Conservation (phyloP, 1,140 invertebrate species). For the Psilanteris sp. region DNA sequence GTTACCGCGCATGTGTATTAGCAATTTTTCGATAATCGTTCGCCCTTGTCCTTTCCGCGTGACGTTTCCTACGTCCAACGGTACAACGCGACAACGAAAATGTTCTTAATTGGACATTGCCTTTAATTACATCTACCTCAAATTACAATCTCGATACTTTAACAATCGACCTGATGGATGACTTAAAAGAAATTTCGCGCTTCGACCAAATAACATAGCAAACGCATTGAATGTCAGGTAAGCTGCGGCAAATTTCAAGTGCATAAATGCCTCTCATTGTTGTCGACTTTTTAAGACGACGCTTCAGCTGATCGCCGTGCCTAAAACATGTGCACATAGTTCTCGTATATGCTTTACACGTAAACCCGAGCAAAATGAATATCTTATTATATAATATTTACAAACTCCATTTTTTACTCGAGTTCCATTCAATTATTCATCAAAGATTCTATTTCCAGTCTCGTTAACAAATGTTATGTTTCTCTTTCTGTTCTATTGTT, state of each 20-base stretch:
- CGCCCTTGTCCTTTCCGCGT: conserved; percentile 39
- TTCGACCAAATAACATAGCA: neutral
- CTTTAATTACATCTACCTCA: conserved; percentile 18
- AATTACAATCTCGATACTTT: neutral
- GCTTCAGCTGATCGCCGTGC: too few relatives aligned
- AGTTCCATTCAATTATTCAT: too few relatives aligned
- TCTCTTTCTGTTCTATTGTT: too few relatives aligned
- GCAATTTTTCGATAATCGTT: conserved; percentile 29
- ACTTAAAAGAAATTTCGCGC: neutral
- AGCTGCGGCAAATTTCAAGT: neutral
- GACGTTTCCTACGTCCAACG: conserved; percentile 23
- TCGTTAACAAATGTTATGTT: too few relatives aligned
- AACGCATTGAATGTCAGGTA: conserved; percentile 34
- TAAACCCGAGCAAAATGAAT: too few relatives aligned
- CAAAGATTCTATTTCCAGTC: too few relatives aligned
- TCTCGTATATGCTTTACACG: neutral
- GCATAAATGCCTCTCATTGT: neutral
- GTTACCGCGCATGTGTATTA: conserved; percentile 30
- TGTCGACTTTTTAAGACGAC: neutral
- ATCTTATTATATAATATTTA: neutral
- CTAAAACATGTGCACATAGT: too few relatives aligned
- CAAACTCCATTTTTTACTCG: too few relatives aligned
- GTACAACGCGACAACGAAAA: conserved; percentile 26
- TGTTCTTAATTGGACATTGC: conserved; percentile 30
- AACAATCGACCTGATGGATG: neutral